Base-by-base conservation (phyloP, 2,888 invertebrate species). In the Cotesia congregata region DNA sequence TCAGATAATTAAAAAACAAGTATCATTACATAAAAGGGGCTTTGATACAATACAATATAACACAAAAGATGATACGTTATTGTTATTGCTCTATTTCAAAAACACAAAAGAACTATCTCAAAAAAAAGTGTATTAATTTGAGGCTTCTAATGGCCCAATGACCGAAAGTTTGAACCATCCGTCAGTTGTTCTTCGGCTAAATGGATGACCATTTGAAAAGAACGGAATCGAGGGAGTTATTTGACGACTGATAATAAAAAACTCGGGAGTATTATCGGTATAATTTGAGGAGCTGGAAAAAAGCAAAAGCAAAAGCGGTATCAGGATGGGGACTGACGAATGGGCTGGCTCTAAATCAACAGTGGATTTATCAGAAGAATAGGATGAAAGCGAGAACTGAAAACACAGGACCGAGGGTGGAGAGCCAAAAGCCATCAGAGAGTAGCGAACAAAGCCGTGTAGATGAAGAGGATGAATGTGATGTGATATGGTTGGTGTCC, bases 391-490 rank as follows among this genome's bases (percentile, higher is more conserved):
- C 6, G 20, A 62, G 20, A 62, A 62, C 62, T 62, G 62, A 50
- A 50, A 50, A 50, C 50, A 50, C 9, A 12, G 9, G 12, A 62
- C 6, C 6, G n/a, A 20, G 62, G 62, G 62, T 15, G 20, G n/a
- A 60, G 60, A n/a, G 60, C 9, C 6, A 60, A 60, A 60, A 60
- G n/a, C 60, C n/a, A 17, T 17, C 17, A n/a, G 60, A 60, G 60
- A 60, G 60, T n/a, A 60, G n/a, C 60, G 50, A 70, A 12, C 17
- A 70, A 69, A 70, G 70, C 30, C 30, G 59, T 50, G 30, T 17
- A 30, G 59, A 41, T 15, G 68, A 6, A 6, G 4, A 41, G 17
- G 41, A 71, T 71, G 40, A 71, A 71, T 71, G 71, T 30, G n/a
- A 71, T 5, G 61, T n/a, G 39, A 61, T 30, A 30, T 30, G 60